Evolutionary conservation across 2,797 vertebrate genomes (phyloP).

Genomic region (Cirrhinus molitorella): DNA sequence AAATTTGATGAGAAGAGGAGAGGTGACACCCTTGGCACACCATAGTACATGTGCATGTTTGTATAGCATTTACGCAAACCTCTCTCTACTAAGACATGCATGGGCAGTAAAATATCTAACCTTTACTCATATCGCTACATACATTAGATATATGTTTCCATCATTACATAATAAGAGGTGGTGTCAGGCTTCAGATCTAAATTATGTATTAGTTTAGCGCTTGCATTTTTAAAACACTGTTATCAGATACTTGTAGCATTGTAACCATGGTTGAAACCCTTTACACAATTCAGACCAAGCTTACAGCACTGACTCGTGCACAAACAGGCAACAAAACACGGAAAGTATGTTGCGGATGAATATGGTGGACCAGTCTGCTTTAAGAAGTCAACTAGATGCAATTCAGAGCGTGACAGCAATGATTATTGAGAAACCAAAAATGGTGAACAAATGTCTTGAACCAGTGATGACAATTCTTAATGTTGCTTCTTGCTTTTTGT

Average conservation of each 20-base stretch:
- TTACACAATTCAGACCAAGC: background rate
- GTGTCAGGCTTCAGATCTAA: slow-evolving; percentile 16
- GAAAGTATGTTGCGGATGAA: slow-evolving; percentile 69
- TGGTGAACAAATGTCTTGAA: slow-evolving; percentile 9
- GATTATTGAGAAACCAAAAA: slow-evolving; percentile 63
- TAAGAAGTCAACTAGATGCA: slow-evolving; percentile 69
- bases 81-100: background rate
- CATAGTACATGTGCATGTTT: background rate
- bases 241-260: slow-evolving; percentile 41
- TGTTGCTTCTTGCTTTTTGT: background rate
- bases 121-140: background rate
- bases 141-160: background rate
- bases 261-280: slow-evolving; percentile 23
- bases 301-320: background rate
- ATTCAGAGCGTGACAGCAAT: slow-evolving; percentile 66
- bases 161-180: background rate
- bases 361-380: slow-evolving; percentile 72
- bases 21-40: background rate
- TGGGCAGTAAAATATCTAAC: background rate
- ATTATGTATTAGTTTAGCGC: slow-evolving; percentile 37
- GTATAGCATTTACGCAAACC: background rate
- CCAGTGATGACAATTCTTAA: background rate
- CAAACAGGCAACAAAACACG: background rate
- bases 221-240: slow-evolving; percentile 51
- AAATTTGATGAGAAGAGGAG: background rate